These are phyloP conservation scores for Mus spretus DNA, from an alignment of 2,797 vertebrate species.

Conservation along the genomic window DNA sequence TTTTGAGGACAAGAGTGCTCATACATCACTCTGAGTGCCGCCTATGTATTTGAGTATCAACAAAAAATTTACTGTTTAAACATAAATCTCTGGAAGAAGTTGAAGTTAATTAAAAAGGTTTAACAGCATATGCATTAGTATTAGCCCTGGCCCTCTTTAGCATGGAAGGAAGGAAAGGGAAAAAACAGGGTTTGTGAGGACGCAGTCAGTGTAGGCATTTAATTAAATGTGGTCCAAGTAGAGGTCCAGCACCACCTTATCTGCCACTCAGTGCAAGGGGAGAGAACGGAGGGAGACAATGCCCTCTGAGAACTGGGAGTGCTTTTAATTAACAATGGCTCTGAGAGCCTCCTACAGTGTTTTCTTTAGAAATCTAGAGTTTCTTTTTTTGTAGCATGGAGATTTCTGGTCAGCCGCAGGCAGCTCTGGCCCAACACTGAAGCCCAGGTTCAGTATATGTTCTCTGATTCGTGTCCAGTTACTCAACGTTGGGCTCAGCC, in stretches of 20 bases:
- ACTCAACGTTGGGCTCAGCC: neutral
- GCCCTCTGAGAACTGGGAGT: slow-evolving; percentile 57
- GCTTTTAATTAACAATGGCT: slow-evolving; percentile 81
- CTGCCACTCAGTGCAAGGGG: slow-evolving; percentile 61
- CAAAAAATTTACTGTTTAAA: slow-evolving; percentile 87
- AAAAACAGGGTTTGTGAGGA: slow-evolving; percentile 76
- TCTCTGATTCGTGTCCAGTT: neutral
- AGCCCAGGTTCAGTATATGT: neutral
- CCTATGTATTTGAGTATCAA: slow-evolving; percentile 86
- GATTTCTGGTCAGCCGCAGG: neutral
- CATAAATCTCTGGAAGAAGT: slow-evolving; percentile 86
- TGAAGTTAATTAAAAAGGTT: slow-evolving; percentile 87
- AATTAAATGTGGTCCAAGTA: slow-evolving; percentile 78
- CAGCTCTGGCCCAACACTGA: neutral
- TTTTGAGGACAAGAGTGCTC: slow-evolving; percentile 85
- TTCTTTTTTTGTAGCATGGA: neutral
- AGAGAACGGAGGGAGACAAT: slow-evolving; percentile 60
- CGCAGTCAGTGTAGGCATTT: slow-evolving; percentile 71
- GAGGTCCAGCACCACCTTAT: slow-evolving; percentile 75
- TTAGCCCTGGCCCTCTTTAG: slow-evolving; percentile 83
- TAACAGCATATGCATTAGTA: slow-evolving; percentile 86
- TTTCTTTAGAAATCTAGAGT: slow-evolving; percentile 65
- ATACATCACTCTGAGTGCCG: slow-evolving; percentile 80
- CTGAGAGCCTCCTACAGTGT: slow-evolving; percentile 53
- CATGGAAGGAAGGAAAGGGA: slow-evolving; percentile 77